Conservation (phyloP, 2,888 invertebrate genomes). For the Cylloceria caligata region DNA sequence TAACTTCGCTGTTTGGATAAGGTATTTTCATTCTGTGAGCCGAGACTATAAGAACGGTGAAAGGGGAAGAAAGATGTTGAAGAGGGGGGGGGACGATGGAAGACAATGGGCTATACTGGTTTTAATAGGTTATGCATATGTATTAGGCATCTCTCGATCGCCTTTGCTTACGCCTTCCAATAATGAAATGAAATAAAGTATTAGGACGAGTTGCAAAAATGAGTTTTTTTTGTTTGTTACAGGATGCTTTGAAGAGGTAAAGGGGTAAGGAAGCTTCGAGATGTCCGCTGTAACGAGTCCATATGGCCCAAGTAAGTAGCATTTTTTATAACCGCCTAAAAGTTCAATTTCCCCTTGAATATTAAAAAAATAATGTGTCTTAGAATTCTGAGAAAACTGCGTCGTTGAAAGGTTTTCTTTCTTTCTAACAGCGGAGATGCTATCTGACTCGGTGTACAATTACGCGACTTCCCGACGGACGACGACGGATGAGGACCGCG, state of each 20-base stretch:
- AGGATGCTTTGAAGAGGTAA: conserved; percentile 81
- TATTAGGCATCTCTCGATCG: conserved; percentile 30
- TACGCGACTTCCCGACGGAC: conserved; percentile 83
- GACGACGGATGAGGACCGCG: conserved; percentile 82
- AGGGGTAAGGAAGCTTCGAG: conserved; percentile 76
- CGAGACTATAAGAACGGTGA: conserved; percentile 54
- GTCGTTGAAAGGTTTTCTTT: neutral
- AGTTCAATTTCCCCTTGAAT: too few species aligned
- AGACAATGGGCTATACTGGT: conserved; percentile 61
- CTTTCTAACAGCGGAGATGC: conserved; percentile 82
- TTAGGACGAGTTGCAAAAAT: conserved; percentile 13
- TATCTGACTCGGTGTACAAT: conserved; percentile 84
- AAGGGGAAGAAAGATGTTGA: conserved; percentile 32
- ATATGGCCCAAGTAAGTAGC: conserved; percentile 84
- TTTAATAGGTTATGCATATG: conserved; percentile 57
- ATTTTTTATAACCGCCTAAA: neutral
- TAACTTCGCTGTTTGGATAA: conserved; percentile 54
- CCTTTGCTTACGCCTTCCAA: conserved; percentile 43
- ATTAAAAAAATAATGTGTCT: conserved; percentile 36
- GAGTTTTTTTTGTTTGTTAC: conserved; percentile 72
- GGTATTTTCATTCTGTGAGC: conserved; percentile 64
- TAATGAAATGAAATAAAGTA: conserved; percentile 35
- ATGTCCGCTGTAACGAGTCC: conserved; percentile 84
- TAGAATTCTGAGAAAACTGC: neutral
- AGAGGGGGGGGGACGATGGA: conserved; percentile 11